Evolutionary conservation across 2,888 invertebrate species (phyloP).

Genomic region (Sthenelais limicola): DNA sequence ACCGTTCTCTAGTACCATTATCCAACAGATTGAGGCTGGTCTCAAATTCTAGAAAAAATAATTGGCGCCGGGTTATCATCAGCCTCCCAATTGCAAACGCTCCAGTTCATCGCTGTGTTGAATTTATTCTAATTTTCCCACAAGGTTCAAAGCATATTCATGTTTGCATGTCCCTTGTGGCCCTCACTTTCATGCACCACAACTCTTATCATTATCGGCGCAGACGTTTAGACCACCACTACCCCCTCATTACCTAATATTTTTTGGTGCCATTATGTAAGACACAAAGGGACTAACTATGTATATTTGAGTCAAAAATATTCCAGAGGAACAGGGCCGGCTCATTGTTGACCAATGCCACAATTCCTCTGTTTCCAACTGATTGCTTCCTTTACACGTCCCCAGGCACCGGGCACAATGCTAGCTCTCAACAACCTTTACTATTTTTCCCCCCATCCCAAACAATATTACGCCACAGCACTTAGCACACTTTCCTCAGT

Average conservation of each 20-base stretch:
- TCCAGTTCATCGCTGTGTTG: constrained; percentile 4
- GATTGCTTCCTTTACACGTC: constrained; percentile 1
- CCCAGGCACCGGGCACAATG: constrained; percentile 17
- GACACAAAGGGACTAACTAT: constrained; percentile 23
- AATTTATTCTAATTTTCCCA: neutral
- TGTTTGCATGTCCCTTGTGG: constrained; percentile 22
- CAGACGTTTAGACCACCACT: constrained; percentile 7
- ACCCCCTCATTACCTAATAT: constrained; percentile 14
- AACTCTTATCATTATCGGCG: constrained; percentile 1
- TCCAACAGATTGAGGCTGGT: too few relatives aligned
- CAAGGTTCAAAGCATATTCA: constrained; percentile 12
- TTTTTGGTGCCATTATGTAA: constrained; percentile 30
- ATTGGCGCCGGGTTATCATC: neutral
- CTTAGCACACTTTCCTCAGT: constrained; percentile 24
- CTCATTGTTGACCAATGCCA: constrained; percentile 19
- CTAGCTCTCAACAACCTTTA: constrained; percentile 15
- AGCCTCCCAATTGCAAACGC: neutral
- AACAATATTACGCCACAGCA: constrained; percentile 21
- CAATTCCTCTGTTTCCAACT: constrained; percentile 32
- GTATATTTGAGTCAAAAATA: constrained; percentile 34
- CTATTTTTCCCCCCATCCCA: constrained; percentile 4
- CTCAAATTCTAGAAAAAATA: too few relatives aligned
- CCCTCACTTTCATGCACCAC: neutral
- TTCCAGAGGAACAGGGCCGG: constrained; percentile 14
- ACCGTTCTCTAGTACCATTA: too few relatives aligned